Base-by-base conservation (phyloP, 1,140 invertebrate genomes). In the Ceratina japonica region DNA sequence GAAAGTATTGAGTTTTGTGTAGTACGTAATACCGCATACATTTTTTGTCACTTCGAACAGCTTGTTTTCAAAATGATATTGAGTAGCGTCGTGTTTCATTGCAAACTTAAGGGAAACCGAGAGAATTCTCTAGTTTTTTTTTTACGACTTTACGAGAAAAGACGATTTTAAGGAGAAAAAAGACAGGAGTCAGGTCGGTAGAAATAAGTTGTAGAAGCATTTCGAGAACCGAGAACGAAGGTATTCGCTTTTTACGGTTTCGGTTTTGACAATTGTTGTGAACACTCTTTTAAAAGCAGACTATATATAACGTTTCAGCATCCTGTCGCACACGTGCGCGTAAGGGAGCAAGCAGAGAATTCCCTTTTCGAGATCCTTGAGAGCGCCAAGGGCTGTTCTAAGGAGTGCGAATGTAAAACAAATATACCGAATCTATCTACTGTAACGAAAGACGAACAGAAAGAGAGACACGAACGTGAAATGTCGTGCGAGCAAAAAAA, bases 261-360 rank as follows among this genome's bases (percentile, higher is more conserved):
- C 72, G 66, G 68, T 49, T 64, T 61, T 44, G 54, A 56, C 69
- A 61, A 71, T 56, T 71, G 22, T 80, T 54, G 58, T 72, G 68
- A 84, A 61, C 68, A 78, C 83, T 83, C 87, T 86, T 85, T 88
- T 86, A 88, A 88, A 90, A 80, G 81, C 68, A 85, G 75, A 63
- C 78, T 87, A 83, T 88, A 86, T 89, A 91, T 91, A 85, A 92
- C 90, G 87, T 92, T 92, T 92, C 92, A 92, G 92, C 91, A 91
- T 92, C 91, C 90, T 91, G 90, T 87, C 87, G 90, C 91, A 88
- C 87, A 90, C 91, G 85, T 87, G 90, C 88, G 87, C 88, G 81
- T 86, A 85, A 88, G 83, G 83, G 81, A 79, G 83, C 87, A 77
- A 72, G 87, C 79, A 83, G 87, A 83, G 87, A 88, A 73, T 89